Percentiles rank a stretch among this genome's conserved stretches.
phyloP scores from a whole-genome alignment of 1,140 invertebrate species.

The Reticulitermes speratus region DNA sequence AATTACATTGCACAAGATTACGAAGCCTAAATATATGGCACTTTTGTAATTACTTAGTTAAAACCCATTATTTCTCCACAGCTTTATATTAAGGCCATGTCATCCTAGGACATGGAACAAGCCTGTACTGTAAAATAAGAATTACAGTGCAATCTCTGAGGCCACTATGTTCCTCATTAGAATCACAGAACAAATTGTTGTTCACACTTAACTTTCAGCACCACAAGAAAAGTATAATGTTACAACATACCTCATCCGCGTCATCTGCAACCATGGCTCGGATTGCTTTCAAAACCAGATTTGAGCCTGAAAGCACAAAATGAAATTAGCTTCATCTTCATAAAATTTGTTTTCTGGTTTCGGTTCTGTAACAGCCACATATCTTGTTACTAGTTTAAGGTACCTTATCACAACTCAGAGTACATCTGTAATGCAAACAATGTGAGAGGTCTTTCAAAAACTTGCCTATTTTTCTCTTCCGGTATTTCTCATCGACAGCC shows the following conservation, averaged over 20 bases:
- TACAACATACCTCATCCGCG: constrained; percentile 81
- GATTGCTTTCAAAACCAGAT: constrained; percentile 64
- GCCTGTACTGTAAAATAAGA: too few relatives aligned
- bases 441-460: constrained; percentile 24
- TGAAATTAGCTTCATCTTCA: constrained; percentile 16
- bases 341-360: background rate
- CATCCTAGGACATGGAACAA: too few relatives aligned
- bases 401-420: background rate
- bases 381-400: background rate
- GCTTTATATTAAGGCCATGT: too few relatives aligned
- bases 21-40: too few relatives aligned
- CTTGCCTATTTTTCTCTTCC: constrained; percentile 89
- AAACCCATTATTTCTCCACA: too few relatives aligned
- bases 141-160: too few relatives aligned
- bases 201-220: too few relatives aligned
- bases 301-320: constrained; percentile 53
- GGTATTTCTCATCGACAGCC: constrained; percentile 93
- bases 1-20: too few relatives aligned
- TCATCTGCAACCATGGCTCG: constrained; percentile 89
- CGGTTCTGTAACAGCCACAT: background rate
- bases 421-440: constrained; percentile 3
- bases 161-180: too few relatives aligned
- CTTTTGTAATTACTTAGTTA: too few relatives aligned
- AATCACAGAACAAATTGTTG: too few relatives aligned
- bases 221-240: too few relatives aligned